Conservation (phyloP, 2,797 vertebrate species). For the Hapalemur alaotrensis region DNA sequence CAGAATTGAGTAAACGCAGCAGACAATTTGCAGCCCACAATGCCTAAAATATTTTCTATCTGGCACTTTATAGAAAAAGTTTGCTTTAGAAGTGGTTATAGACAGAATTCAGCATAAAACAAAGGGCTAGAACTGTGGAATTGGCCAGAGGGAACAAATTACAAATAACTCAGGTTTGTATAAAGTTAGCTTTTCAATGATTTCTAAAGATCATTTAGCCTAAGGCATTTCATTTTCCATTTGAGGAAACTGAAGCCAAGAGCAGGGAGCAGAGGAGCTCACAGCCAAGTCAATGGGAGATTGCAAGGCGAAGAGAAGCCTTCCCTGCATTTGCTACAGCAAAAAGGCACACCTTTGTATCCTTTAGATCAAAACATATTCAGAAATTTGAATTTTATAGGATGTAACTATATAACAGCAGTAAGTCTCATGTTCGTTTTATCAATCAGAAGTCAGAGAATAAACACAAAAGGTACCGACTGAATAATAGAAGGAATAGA, state of each 20-base stretch:
- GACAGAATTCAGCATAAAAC: background rate
- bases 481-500: background rate
- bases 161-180: background rate
- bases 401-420: background rate
- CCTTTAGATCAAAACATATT: background rate
- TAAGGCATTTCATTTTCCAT: background rate
- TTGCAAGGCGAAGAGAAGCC: fast-evolving
- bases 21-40: fast-evolving
- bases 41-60: background rate
- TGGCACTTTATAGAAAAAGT: background rate
- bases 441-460: background rate
- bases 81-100: background rate
- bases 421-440: background rate
- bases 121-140: background rate
- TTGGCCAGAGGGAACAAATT: background rate
- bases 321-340: background rate
- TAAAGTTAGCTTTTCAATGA: background rate
- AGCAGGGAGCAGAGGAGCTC: background rate
- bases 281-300: background rate
- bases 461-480: background rate
- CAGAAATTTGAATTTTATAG: constrained; percentile 21
- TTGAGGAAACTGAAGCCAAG: background rate
- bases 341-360: background rate
- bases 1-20: background rate
- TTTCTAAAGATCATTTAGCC: background rate